Conservation (phyloP, 2,113 vertebrate species). For the Myotis yumanensis region DNA sequence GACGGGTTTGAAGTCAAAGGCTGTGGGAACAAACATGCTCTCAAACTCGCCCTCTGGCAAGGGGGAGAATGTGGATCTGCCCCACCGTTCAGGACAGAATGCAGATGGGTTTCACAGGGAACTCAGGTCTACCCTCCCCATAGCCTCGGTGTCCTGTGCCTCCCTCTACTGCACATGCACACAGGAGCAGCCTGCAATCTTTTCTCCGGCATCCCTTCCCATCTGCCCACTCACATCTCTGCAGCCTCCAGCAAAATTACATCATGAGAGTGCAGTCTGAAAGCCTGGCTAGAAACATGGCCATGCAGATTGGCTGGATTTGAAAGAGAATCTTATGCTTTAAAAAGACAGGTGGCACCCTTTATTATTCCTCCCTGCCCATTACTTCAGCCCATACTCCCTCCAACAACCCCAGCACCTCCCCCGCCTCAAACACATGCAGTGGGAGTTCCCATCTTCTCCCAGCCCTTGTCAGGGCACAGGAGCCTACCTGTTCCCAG, state of each 20-base stretch:
- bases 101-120: neutral
- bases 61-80: neutral
- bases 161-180: neutral
- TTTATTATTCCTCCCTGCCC: slow-evolving; percentile 35
- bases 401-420: too few species aligned
- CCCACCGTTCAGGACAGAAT: neutral
- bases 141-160: neutral
- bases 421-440: slow-evolving; percentile 41
- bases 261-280: neutral
- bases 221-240: slow-evolving; percentile 18
- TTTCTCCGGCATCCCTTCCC: neutral
- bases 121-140: neutral
- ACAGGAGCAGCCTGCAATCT: neutral
- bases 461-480: neutral
- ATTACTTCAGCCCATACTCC: neutral
- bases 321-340: neutral
- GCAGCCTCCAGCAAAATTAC: neutral
- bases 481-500: neutral
- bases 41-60: neutral
- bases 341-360: slow-evolving; percentile 48
- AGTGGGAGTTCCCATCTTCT: neutral
- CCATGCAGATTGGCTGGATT: neutral
- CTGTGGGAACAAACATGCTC: neutral
- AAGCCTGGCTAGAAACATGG: neutral
- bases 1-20: neutral